These are phyloP conservation scores for Manis crassicaudata DNA, from an alignment of 2,797 vertebrate genomes.

Conservation along the genomic window DNA sequence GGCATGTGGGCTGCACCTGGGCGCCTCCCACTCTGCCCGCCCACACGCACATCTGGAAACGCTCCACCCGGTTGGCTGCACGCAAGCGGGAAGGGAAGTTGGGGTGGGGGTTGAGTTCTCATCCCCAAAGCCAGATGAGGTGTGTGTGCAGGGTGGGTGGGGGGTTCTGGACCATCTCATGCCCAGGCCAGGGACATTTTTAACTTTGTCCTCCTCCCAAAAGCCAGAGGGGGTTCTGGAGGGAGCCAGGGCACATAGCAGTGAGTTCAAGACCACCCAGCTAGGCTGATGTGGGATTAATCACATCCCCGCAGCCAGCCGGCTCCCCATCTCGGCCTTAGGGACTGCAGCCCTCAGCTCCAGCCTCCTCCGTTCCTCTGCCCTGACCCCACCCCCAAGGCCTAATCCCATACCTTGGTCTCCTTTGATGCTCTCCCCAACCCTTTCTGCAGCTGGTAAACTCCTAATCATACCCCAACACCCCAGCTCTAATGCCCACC, in stretches of 20 bases:
- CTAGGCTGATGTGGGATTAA: constrained; percentile 33
- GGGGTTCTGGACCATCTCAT: background rate
- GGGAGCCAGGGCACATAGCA: background rate
- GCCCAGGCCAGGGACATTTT: background rate
- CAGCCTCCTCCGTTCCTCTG: background rate
- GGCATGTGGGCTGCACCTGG: constrained; percentile 60
- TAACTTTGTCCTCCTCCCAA: constrained; percentile 26
- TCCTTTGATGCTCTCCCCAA: background rate
- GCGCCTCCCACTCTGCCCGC: constrained; percentile 67
- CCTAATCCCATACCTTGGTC: background rate
- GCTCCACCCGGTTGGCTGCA: background rate
- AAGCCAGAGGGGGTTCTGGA: background rate
- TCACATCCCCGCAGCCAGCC: background rate
- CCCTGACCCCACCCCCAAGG: background rate
- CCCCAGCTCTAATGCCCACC: background rate
- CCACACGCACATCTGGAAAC: constrained; percentile 81
- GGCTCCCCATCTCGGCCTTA: background rate
- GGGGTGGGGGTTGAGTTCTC: background rate
- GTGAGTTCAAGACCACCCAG: constrained; percentile 52
- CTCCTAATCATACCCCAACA: background rate
- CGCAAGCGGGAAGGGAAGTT: background rate
- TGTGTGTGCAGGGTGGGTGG: no score
- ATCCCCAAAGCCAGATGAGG: background rate
- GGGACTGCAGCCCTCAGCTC: background rate
- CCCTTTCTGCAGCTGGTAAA: background rate